These are phyloP conservation scores for Pseudomyrmex sp. DNA, from an alignment of 1,140 invertebrate species.

Conservation along the genomic window DNA sequence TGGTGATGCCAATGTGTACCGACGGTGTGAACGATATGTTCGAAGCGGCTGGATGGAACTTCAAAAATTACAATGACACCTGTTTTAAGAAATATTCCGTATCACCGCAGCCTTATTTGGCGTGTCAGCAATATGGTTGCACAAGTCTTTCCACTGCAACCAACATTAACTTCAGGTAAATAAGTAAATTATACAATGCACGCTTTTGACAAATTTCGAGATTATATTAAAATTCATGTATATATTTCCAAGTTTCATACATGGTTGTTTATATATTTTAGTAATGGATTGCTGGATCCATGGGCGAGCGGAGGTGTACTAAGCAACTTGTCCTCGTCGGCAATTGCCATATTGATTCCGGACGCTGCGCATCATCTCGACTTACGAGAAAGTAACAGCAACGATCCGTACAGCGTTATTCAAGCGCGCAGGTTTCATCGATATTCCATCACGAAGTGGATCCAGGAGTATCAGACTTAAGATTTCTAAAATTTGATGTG, in stretches of 20 bases:
- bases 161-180: slow-evolving; percentile 94
- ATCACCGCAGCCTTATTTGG: slow-evolving; percentile 88
- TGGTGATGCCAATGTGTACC: slow-evolving; percentile 97
- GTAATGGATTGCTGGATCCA: slow-evolving; percentile 96
- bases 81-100: slow-evolving; percentile 91
- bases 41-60: slow-evolving; percentile 91
- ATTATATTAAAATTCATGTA: neutral
- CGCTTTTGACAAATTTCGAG: neutral
- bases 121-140: slow-evolving; percentile 93
- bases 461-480: slow-evolving; percentile 79
- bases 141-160: slow-evolving; percentile 88
- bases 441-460: slow-evolving; percentile 89
- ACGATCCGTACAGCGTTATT: slow-evolving; percentile 90
- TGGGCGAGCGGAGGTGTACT: slow-evolving; percentile 97
- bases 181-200: neutral
- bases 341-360: slow-evolving; percentile 92
- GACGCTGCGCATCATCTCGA: slow-evolving; percentile 98
- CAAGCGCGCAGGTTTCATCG: slow-evolving; percentile 89
- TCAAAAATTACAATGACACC: slow-evolving; percentile 87
- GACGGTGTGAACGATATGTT: slow-evolving; percentile 94
- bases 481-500: neutral
- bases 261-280: slow-evolving; percentile 80
- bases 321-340: slow-evolving; percentile 88
- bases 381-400: slow-evolving; percentile 89
- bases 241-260: neutral